Conservation (phyloP, 2,797 vertebrate species). For the Heliangelus exortis region DNA sequence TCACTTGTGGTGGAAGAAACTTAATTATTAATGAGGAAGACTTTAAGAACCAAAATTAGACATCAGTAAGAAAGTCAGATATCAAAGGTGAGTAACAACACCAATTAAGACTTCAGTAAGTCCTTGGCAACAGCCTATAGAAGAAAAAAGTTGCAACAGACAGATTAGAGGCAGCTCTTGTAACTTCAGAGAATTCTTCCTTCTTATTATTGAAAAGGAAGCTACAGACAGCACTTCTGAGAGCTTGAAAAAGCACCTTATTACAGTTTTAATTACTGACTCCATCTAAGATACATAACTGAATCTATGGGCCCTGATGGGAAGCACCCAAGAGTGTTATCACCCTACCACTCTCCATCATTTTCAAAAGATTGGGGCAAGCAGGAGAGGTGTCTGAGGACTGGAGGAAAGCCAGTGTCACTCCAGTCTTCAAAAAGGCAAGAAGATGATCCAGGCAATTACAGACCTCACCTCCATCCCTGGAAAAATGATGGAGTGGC, state of each 20-base stretch:
- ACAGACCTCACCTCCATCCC: no score
- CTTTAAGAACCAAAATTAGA: neutral
- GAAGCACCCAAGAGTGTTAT: no score
- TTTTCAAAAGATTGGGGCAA: no score
- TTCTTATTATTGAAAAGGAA: neutral
- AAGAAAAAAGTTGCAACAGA: neutral
- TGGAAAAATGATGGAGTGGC: no score
- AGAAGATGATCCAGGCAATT: no score
- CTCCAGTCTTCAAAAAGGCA: no score
- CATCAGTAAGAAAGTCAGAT: neutral
- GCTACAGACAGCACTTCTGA: neutral
- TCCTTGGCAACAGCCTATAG: neutral
- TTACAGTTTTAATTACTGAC: neutral
- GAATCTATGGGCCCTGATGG: no score
- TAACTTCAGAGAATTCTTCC: neutral
- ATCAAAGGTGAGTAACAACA: neutral
- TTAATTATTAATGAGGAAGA: neutral
- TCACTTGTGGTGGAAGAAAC: neutral
- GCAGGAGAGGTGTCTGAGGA: no score
- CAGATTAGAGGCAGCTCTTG: neutral
- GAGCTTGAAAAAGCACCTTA: neutral
- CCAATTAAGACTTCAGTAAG: neutral
- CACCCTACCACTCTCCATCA: no score
- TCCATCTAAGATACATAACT: neutral
- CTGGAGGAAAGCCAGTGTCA: no score